These are phyloP conservation scores for Plectropomus leopardus DNA, from an alignment of 2,113 vertebrate genomes.

Conservation along the genomic window DNA sequence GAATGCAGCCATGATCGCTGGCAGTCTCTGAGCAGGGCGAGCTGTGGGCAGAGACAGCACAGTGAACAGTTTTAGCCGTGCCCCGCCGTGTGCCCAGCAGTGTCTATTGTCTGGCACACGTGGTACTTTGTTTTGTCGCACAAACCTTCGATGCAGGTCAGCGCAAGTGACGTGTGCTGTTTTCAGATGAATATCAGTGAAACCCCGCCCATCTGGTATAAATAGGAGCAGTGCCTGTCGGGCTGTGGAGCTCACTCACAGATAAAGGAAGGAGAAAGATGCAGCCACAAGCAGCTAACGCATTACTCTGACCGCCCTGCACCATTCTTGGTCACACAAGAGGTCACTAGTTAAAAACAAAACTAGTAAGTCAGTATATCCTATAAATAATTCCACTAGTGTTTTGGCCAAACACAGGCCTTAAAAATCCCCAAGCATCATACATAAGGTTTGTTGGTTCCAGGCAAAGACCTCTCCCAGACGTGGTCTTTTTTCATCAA, in stretches of 20 bases:
- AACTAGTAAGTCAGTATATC: too few species aligned
- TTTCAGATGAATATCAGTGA: neutral
- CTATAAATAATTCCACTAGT: neutral
- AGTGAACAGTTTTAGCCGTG: neutral
- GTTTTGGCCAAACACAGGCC: neutral
- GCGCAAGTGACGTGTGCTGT: neutral
- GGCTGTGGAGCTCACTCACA: too few species aligned
- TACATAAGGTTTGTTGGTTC: neutral
- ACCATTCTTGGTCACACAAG: neutral
- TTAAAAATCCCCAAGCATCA: neutral
- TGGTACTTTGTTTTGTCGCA: constrained; percentile 4
- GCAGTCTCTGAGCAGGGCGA: too few species aligned
- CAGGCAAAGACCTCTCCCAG: neutral
- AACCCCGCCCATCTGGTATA: neutral
- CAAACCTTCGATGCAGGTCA: neutral
- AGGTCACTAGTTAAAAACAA: neutral
- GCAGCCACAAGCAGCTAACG: neutral
- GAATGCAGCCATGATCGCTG: neutral
- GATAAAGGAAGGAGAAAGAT: too few species aligned
- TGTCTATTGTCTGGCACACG: neutral
- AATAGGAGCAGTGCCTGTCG: neutral
- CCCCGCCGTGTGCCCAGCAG: neutral
- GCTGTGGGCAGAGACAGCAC: neutral
- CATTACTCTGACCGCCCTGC: neutral
- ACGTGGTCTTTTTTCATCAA: neutral